These are phyloP conservation scores for Cyprinodon tularosa DNA, from an alignment of 2,113 vertebrate genomes.

Conservation along the genomic window DNA sequence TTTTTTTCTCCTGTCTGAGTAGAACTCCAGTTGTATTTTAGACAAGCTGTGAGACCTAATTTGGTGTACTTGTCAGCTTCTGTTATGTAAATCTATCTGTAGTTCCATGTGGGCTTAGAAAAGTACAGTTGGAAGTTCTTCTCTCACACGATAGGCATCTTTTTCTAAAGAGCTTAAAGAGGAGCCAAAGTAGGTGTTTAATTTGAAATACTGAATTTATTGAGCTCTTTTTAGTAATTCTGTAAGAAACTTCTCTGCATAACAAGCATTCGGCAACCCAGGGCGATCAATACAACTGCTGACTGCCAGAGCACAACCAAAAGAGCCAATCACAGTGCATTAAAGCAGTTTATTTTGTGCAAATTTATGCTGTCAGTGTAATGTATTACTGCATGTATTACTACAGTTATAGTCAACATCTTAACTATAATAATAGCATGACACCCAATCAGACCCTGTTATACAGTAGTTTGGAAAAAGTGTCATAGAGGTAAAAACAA, in stretches of 20 bases:
- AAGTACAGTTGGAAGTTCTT: no score
- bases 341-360: not conserved
- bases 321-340: not conserved
- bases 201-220: not conserved
- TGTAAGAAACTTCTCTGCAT: constrained; percentile 2
- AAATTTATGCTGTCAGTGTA: not conserved
- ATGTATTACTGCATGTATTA: not conserved
- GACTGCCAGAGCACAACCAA: not conserved
- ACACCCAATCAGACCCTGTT: not conserved
- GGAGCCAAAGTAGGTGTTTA: not conserved
- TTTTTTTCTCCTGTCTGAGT: not conserved
- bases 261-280: not conserved
- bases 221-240: not conserved
- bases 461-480: not conserved
- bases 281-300: constrained; percentile 11
- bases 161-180: not conserved
- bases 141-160: no score
- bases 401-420: not conserved
- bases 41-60: no score
- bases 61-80: no score
- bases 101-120: no score
- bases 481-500: not conserved
- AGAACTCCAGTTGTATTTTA: no score
- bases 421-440: not conserved
- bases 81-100: no score